Evolutionary conservation across 2,888 invertebrate genomes (phyloP).

Genomic region (Cyclophora punctaria): DNA sequence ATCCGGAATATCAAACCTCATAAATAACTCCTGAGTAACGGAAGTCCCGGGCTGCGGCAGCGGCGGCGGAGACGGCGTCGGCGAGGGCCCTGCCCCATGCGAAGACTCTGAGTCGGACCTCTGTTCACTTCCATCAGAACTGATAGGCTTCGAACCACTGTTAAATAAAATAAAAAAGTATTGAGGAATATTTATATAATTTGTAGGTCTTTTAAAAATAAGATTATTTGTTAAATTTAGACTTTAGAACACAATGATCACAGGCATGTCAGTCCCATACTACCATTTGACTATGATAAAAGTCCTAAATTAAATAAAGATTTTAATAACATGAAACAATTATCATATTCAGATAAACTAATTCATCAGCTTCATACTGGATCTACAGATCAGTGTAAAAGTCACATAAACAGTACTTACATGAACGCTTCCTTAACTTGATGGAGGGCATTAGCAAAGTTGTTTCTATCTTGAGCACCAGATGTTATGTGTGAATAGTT

Average conservation of each 20-base stretch:
- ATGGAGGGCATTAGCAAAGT: conserved; percentile 60
- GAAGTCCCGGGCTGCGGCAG: conserved; percentile 47
- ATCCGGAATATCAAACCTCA: conserved; percentile 39
- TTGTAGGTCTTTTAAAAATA: too few species aligned
- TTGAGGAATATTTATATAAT: too few species aligned
- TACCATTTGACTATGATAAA: too few species aligned
- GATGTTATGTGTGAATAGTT: conserved; percentile 32
- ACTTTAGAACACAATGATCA: too few species aligned
- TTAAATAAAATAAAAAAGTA: background rate
- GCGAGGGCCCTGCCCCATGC: conserved; percentile 36
- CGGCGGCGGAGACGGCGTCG: conserved; percentile 61
- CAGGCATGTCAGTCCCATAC: too few species aligned
- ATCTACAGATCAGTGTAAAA: background rate
- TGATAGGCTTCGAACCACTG: conserved; percentile 40
- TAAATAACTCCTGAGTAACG: conserved; percentile 53
- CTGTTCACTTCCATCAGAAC: conserved; percentile 43
- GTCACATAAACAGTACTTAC: conserved; percentile 34
- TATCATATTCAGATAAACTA: background rate
- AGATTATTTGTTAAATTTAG: too few species aligned
- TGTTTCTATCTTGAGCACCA: conserved; percentile 43
- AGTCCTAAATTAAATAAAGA: background rate
- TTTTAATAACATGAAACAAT: background rate
- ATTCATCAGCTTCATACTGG: background rate
- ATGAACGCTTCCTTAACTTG: conserved; percentile 62
- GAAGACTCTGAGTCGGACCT: conserved; percentile 57